A percentile compares a stretch with the other conserved stretches of the same genome.
Conservation (phyloP, 2,113 vertebrate genomes). For the Rhabdomys dilectus region DNA sequence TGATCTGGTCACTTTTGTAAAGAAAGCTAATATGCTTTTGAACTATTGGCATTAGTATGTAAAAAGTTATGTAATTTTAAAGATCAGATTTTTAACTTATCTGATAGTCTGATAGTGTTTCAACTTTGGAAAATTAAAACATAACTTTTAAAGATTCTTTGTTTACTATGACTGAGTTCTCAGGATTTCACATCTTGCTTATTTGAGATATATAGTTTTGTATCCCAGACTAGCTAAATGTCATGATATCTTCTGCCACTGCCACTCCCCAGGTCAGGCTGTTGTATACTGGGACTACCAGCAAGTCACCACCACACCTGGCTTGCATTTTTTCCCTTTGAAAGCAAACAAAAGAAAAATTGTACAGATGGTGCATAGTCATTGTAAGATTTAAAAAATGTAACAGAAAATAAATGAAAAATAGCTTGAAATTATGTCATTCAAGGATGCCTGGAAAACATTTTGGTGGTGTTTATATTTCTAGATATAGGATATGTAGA, state of each 20-base stretch:
- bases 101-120: constrained; percentile 12
- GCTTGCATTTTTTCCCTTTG: not conserved
- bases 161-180: not conserved
- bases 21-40: constrained; percentile 33
- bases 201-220: not conserved
- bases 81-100: constrained; percentile 38
- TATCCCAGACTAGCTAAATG: not conserved
- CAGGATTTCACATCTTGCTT: not conserved
- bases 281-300: not conserved
- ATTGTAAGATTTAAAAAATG: not conserved
- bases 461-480: not conserved
- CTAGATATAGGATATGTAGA: not conserved
- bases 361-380: not conserved
- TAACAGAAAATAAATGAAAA: constrained; percentile 43
- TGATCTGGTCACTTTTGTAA: not conserved
- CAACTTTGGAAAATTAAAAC: constrained; percentile 48
- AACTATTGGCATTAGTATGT: constrained; percentile 46
- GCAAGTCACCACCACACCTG: not conserved
- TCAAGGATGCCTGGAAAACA: not conserved
- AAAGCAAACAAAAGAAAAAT: constrained; percentile 43
- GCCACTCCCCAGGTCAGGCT: not conserved
- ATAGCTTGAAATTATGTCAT: not conserved
- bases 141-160: constrained; percentile 27
- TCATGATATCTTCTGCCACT: not conserved
- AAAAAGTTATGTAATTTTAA: constrained; percentile 42